Evolutionary conservation across 2,113 vertebrate species (phyloP), one percentile per base, ranked within the genome.

Genomic region (Danionella cerebrum): DNA sequence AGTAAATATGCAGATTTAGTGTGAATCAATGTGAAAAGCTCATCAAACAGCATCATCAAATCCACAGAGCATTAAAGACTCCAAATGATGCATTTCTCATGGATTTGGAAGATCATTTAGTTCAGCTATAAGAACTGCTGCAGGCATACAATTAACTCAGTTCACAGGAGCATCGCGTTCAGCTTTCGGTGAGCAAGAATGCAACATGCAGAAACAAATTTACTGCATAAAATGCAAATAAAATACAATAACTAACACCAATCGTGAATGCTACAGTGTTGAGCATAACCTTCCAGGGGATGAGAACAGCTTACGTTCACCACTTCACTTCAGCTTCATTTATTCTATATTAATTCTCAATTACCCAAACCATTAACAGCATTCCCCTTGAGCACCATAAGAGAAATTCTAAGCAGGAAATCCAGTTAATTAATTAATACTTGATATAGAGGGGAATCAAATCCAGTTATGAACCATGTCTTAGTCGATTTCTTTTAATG

Each of bases 401-500:
- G 72, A 13, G 44, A 70, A 59, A 53, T 69, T 50, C 77, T 77
- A 74, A 59, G 57, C 67, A 54, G 48, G 44, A 72, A 70, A 70
- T 68, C 14, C 70, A 62, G 71, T 41, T 27, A 73, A 72, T 71
- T 82, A 85, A 84, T 85, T 79, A 84, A 83, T 79, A 71, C 70
- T 78, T 82, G 72, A 84, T 82, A 76, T 76, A 50, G 79, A 71
- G 67, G 25, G 66, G 65, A 76, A 82, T 54, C 69, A 79, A 74
- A 78, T 76, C 76, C 70, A 66, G 70, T 81, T 70, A 76, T 67
- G 67, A 59, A 74, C 79, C 67, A 41, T 59, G 52, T 79, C 63
- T 72, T 65, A 38, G 39, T 76, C 72, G 55, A 48, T 67, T 64
- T 70, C 33, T 14, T 39, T 57, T 57, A 59, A 65, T 80, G 52